These are phyloP conservation scores for Mnemiopsis leidyi DNA, from an alignment of 37 sponge, comb jelly and placozoan species.

Conservation along the genomic window DNA sequence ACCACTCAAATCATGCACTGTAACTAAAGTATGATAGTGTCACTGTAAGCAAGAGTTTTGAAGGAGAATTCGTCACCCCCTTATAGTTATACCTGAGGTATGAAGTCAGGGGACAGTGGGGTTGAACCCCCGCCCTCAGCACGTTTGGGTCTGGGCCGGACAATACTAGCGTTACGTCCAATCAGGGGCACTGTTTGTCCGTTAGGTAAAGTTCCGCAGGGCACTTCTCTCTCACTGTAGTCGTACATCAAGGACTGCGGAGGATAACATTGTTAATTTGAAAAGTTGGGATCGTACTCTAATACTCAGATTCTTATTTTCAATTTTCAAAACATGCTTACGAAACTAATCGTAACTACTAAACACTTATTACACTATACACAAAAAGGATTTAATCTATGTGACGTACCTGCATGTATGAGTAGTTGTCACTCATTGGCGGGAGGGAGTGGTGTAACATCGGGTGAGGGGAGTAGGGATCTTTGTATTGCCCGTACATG, in stretches of 20 bases:
- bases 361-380: too few relatives aligned
- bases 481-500: neutral
- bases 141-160: slow-evolving; percentile 36
- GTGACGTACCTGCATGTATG: slow-evolving; percentile 48
- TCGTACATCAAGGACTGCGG: slow-evolving; percentile 65
- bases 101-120: slow-evolving; percentile 57
- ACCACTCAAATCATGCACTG: neutral
- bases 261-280: too few relatives aligned
- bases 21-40: too few relatives aligned
- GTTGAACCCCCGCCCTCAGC: slow-evolving; percentile 20
- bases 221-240: slow-evolving; percentile 46
- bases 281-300: too few relatives aligned
- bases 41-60: too few relatives aligned
- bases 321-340: too few relatives aligned
- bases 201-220: slow-evolving; percentile 59
- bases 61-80: too few relatives aligned
- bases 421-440: slow-evolving; percentile 46
- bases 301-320: too few relatives aligned
- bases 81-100: slow-evolving; percentile 26
- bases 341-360: too few relatives aligned
- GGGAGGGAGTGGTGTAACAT: slow-evolving; percentile 30
- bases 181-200: slow-evolving; percentile 60
- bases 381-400: too few relatives aligned
- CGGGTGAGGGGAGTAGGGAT: neutral
- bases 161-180: slow-evolving; percentile 47